Base-by-base conservation (phyloP, 2,888 invertebrate species). In the Limnephilus lunatus region DNA sequence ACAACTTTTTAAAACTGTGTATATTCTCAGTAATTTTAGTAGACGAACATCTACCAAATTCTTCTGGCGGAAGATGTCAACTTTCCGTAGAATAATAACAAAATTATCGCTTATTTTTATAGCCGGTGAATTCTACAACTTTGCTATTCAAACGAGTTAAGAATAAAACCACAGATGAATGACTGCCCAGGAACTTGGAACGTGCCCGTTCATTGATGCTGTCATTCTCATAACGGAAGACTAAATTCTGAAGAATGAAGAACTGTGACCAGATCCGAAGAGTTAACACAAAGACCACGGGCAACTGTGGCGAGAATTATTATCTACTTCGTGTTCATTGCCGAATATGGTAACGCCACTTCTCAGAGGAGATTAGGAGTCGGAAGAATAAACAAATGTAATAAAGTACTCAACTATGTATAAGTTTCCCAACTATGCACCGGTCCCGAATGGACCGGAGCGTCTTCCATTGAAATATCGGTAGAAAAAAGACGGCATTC, bases 261-360 rank as follows among this genome's bases (percentile, higher is more conserved):
- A 44, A 44, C 44, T 48, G n/a, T 83, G 31, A 68, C 68, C 25
- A 48, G 39, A 85, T 85, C 85, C 39, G 85, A 44, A 25, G 86
- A 85, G 48, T 85, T 85, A 48, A 44, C n/a, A 86, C 44, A 86
- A 83, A 86, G 86, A 44, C 48, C 12, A 32, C 35, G 39, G 48
- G 30, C n/a, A 86, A 86, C 86, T 15, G 7, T 48, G 5, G n/a
- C 44, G n/a, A 48, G 86, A 48, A 86, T 14, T 25, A 39, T 86
- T 44, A 44, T 15, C 86, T n/a, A 32, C 5, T 68, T 2, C 86
- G 25, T 86, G 31, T 86, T 12, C 44, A n/a, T 11, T 30, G n/a
- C 82, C 82, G 39, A 44, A 48, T 39, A 90, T 90, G 81, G 48
- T 31, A 35, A 81, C 81, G 15, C 11, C 82, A 30, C 83, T 90